Conservation (phyloP, 1,140 invertebrate species). For the Formica exsecta region DNA sequence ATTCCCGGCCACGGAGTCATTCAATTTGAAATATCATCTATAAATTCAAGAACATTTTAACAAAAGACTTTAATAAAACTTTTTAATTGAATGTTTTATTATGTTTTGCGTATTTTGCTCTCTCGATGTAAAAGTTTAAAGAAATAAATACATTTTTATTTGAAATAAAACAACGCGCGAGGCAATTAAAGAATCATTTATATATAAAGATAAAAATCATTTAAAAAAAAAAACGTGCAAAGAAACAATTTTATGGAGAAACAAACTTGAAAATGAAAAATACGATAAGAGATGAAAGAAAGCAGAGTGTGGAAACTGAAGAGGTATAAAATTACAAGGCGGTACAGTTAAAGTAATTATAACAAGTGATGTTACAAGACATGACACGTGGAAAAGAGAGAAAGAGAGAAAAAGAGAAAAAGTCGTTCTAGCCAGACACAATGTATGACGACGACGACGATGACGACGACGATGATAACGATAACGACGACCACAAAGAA, state of each 20-base stretch:
- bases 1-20: not conserved
- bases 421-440: not conserved
- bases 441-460: not conserved
- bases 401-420: not conserved
- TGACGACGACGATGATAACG: not conserved
- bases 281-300: not conserved
- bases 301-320: not conserved
- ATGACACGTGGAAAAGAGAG: not conserved
- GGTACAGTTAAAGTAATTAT: constrained; percentile 35
- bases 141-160: not conserved
- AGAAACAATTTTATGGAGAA: not conserved
- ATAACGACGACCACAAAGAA: constrained; percentile 36
- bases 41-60: not conserved
- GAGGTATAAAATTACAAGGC: constrained; percentile 4
- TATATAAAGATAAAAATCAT: not conserved
- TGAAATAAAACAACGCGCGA: not conserved
- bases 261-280: not conserved
- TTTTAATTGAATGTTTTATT: not conserved
- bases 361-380: constrained; percentile 2
- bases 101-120: not conserved
- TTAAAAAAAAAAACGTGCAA: no score
- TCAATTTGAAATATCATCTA: not conserved
- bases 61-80: constrained; percentile 5
- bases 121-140: not conserved
- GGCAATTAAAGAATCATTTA: not conserved